These are phyloP conservation scores for Cardiocondyla obscurior DNA, from an alignment of 1,140 invertebrate species.

Conservation along the genomic window DNA sequence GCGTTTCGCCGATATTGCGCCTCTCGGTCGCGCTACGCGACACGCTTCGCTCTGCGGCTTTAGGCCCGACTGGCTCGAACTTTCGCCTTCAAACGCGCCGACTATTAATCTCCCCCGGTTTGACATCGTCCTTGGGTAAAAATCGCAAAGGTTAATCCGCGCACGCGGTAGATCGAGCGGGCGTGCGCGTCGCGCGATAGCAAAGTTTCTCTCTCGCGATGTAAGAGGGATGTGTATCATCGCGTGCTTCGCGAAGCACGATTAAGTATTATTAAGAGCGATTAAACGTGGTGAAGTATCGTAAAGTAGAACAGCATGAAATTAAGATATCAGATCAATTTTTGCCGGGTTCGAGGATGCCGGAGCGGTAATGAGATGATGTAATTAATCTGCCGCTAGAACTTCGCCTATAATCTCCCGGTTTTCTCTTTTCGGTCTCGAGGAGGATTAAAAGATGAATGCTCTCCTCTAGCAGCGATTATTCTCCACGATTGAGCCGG, in stretches of 20 bases:
- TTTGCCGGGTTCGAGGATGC: neutral
- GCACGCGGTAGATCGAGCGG: constrained; percentile 18
- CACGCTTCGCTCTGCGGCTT: constrained; percentile 7
- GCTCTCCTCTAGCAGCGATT: neutral
- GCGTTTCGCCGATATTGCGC: constrained; percentile 11
- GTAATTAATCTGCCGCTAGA: neutral
- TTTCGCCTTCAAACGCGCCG: constrained; percentile 59
- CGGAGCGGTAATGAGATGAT: neutral
- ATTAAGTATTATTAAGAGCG: constrained; percentile 18
- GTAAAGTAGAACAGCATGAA: constrained; percentile 11
- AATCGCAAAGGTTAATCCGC: constrained; percentile 41
- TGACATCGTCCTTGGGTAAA: constrained; percentile 45
- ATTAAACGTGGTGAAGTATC: constrained; percentile 10
- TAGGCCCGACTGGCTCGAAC: constrained; percentile 43
- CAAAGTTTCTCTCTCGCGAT: constrained; percentile 20
- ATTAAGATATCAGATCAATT: constrained; percentile 10
- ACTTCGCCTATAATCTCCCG: neutral
- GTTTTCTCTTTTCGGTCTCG: neutral
- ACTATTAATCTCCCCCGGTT: constrained; percentile 50
- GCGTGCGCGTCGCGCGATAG: constrained; percentile 17
- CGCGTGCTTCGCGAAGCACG: constrained; percentile 6
- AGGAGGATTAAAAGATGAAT: neutral
- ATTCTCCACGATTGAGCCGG: neutral
- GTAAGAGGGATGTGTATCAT: constrained; percentile 8
- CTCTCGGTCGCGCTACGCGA: constrained; percentile 52